Evolutionary conservation across 2,113 vertebrate species (phyloP).

Genomic region (Taxidea taxus): DNA sequence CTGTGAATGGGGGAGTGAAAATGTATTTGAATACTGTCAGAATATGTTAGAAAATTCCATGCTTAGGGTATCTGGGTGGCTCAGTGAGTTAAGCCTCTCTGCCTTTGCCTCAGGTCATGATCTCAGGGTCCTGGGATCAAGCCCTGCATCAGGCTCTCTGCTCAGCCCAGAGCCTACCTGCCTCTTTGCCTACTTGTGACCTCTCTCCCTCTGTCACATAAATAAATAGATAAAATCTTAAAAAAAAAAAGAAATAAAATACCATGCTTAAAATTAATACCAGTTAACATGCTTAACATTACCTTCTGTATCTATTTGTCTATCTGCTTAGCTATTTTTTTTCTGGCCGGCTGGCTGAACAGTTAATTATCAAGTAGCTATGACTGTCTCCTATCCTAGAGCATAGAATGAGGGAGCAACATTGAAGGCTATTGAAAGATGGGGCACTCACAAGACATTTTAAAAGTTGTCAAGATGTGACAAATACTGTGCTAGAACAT

Average conservation of each 20-base stretch:
- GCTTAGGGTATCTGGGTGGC: not conserved
- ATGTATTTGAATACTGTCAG: not conserved
- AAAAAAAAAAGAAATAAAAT: not conserved
- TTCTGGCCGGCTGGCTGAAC: not conserved
- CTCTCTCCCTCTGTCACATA: too few relatives aligned
- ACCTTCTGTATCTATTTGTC: not conserved
- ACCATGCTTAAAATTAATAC: too few relatives aligned
- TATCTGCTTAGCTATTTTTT: not conserved
- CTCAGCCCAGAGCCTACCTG: too few relatives aligned
- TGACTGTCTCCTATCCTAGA: not conserved
- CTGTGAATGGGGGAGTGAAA: not conserved
- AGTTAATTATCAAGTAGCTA: not conserved
- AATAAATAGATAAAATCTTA: too few relatives aligned
- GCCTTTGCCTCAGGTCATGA: too few relatives aligned
- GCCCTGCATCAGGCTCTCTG: too few relatives aligned
- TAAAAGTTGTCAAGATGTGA: constrained; percentile 71
- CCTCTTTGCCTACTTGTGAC: too few relatives aligned
- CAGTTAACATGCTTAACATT: not conserved
- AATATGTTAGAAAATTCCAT: not conserved
- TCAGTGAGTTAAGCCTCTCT: too few relatives aligned
- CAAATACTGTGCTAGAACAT: not conserved
- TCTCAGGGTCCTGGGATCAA: too few relatives aligned
- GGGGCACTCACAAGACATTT: constrained; percentile 79
- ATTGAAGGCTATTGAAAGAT: not conserved
- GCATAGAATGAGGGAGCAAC: not conserved